Conservation (phyloP, 2,113 vertebrate genomes). For the Meles meles region DNA sequence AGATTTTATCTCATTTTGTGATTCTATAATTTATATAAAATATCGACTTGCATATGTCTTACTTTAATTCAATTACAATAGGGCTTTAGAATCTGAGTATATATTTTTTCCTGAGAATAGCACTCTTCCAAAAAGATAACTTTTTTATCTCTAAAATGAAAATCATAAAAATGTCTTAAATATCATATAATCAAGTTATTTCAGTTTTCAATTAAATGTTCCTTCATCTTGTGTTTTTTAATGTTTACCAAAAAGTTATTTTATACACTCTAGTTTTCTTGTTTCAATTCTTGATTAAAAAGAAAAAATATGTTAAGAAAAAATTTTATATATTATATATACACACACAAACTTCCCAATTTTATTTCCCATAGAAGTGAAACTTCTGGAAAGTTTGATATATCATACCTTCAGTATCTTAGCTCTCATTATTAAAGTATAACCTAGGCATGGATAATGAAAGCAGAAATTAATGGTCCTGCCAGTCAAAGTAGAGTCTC, state of each 20-base stretch:
- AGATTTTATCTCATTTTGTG: background rate
- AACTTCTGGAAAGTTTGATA: background rate
- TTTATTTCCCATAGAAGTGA: background rate
- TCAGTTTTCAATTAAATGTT: background rate
- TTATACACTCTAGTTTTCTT: background rate
- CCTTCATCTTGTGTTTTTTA: background rate
- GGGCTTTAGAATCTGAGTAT: background rate
- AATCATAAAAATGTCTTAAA: background rate
- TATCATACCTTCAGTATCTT: background rate
- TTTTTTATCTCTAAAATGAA: background rate
- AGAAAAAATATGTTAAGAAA: background rate
- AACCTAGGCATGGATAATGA: background rate
- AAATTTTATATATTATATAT: background rate
- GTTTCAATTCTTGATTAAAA: background rate
- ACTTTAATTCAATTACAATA: background rate
- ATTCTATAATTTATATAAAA: background rate
- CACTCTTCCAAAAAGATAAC: background rate
- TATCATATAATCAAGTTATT: background rate
- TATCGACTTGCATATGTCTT: background rate
- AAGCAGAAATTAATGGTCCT: background rate
- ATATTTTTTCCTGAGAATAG: background rate
- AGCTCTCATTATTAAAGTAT: background rate
- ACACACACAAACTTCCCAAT: background rate
- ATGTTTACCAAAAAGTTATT: background rate
- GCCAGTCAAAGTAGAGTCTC: background rate